Conservation (phyloP, 2,113 vertebrate species). For the Nicator chloris region DNA sequence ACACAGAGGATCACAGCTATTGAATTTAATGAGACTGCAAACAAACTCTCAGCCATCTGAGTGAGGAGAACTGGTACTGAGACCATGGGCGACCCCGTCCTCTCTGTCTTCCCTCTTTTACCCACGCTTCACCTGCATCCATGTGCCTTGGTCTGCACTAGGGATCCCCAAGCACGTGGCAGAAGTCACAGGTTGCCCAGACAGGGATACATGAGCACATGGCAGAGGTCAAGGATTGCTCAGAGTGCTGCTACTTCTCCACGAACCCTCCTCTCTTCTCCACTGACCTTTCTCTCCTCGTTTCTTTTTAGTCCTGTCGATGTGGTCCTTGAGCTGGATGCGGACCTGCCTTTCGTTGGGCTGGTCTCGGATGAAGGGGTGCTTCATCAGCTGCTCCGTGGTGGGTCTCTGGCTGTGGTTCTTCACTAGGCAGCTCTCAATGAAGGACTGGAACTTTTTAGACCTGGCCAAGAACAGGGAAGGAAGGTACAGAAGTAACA, state of each 20-base stretch:
- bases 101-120: not conserved
- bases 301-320: constrained; percentile 98
- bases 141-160: not conserved
- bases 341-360: constrained; percentile 96
- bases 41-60: not conserved
- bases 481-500: not conserved
- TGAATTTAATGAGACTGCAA: not conserved
- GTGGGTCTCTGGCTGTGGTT: constrained; percentile 94
- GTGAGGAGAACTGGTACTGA: not conserved
- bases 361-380: constrained; percentile 95
- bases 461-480: constrained; percentile 77
- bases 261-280: constrained; percentile 73
- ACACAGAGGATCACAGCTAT: not conserved
- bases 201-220: not conserved
- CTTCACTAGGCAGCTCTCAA: constrained; percentile 97
- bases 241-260: not conserved
- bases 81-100: not conserved
- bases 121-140: rapidly evolving
- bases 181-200: not conserved
- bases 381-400: constrained; percentile 96
- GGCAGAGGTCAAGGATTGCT: not conserved
- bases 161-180: not conserved
- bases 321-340: constrained; percentile 99
- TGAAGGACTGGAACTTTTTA: constrained; percentile 98
- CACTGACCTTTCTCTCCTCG: constrained; percentile 89